These are phyloP conservation scores for Falco columbarius DNA, from an alignment of 2,797 vertebrate species.

Conservation along the genomic window DNA sequence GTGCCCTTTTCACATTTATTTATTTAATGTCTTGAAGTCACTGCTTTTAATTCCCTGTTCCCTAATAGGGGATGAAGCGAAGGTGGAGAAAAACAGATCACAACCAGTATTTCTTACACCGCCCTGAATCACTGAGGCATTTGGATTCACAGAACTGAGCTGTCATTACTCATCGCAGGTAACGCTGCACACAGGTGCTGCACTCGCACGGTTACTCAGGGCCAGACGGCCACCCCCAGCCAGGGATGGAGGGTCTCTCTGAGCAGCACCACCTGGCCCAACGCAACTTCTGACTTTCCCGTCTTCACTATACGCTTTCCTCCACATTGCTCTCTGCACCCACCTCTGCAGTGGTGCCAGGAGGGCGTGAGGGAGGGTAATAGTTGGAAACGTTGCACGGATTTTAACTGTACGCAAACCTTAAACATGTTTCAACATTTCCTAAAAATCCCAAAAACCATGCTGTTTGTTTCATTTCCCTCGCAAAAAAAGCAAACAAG, in stretches of 20 bases:
- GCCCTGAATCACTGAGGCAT: background rate
- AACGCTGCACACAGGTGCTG: background rate
- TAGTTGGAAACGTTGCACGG: background rate
- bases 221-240: background rate
- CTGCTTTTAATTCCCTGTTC: background rate
- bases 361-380: background rate
- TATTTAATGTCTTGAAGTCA: background rate
- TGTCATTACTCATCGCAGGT: no score
- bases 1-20: background rate
- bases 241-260: accelerated
- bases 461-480: background rate
- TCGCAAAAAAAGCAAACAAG: background rate
- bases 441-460: background rate
- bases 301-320: background rate
- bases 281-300: background rate
- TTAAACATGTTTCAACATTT: background rate
- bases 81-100: background rate
- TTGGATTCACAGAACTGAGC: background rate
- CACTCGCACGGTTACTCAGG: background rate
- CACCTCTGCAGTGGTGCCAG: no score
- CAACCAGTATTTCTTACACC: background rate
- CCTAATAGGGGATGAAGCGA: background rate
- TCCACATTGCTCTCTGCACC: background rate
- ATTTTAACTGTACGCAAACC: background rate
- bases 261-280: background rate